Percentiles rank a stretch among this genome's conserved stretches.
These are phyloP conservation scores for Phalacrocorax carbo DNA, from an alignment of 2,113 vertebrate genomes.

Conservation along the genomic window DNA sequence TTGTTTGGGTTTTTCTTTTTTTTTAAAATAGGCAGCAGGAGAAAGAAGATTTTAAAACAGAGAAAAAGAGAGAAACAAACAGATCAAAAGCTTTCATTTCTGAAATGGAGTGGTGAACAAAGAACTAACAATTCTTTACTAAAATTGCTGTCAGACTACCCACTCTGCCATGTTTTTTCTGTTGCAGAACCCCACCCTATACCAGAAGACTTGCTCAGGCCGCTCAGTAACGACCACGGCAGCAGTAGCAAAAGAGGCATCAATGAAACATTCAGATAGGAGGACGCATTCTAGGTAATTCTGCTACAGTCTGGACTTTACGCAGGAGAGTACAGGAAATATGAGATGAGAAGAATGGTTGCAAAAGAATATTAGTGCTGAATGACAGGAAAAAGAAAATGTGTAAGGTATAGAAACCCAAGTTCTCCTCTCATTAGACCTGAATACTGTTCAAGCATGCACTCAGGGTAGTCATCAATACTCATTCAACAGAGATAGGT, in stretches of 20 bases:
- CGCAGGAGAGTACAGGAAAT: background rate
- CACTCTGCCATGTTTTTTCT: background rate
- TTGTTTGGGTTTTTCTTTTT: background rate
- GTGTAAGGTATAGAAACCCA: fast-evolving
- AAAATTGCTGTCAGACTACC: background rate
- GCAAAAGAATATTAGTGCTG: background rate
- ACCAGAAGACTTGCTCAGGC: background rate
- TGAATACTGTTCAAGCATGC: background rate
- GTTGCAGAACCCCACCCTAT: background rate
- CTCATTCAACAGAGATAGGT: background rate
- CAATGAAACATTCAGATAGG: background rate
- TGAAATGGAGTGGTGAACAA: background rate
- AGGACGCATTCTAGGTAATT: background rate
- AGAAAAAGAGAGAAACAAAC: background rate
- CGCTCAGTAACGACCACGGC: background rate
- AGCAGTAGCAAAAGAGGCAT: background rate
- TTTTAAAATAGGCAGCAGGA: background rate
- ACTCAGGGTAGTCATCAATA: background rate
- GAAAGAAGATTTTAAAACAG: background rate
- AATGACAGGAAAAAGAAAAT: background rate
- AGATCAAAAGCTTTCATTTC: background rate
- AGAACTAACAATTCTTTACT: background rate
- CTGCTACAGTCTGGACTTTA: background rate
- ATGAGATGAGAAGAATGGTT: background rate
- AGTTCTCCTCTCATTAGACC: background rate